Evolutionary conservation across 2,888 invertebrate species (phyloP).

Genomic region (Liodrosophila aerea): DNA sequence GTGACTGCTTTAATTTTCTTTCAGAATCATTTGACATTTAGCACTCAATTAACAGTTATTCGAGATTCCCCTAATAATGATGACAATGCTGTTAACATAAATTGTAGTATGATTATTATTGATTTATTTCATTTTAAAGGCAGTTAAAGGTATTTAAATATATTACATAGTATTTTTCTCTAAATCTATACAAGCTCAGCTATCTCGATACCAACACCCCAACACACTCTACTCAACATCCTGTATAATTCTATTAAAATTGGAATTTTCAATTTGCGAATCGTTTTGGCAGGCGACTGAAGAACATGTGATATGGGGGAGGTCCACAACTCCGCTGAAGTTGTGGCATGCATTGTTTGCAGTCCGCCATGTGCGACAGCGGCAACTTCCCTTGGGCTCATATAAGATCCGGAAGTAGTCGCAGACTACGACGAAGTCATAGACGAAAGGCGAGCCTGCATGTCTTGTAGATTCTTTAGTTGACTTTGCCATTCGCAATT

Average conservation of each 20-base stretch:
- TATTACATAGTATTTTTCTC: too few species aligned
- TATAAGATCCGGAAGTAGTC: slow-evolving; percentile 38
- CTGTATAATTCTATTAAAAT: slow-evolving; percentile 65
- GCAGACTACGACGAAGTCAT: background rate
- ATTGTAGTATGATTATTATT: too few species aligned
- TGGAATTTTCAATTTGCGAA: slow-evolving; percentile 70
- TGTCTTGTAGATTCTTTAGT: slow-evolving; percentile 24
- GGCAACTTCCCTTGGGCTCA: slow-evolving; percentile 42
- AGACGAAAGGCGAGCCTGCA: slow-evolving; percentile 1
- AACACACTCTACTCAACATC: too few species aligned
- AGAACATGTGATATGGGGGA: slow-evolving; percentile 30
- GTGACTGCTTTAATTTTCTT: background rate
- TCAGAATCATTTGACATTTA: too few species aligned
- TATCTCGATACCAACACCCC: too few species aligned
- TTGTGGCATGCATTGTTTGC: slow-evolving; percentile 61
- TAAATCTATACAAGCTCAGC: too few species aligned
- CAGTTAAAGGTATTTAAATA: too few species aligned
- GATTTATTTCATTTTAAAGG: too few species aligned
- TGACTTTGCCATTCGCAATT: slow-evolving; percentile 49
- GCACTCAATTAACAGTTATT: too few species aligned
- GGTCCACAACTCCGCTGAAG: slow-evolving; percentile 30
- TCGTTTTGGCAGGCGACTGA: slow-evolving; percentile 39
- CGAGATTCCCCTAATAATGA: too few species aligned
- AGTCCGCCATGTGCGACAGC: slow-evolving; percentile 29
- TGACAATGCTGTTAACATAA: too few species aligned